Evolutionary conservation across 1,140 invertebrate species (phyloP).

Genomic region (Meloidogyne exigua): DNA sequence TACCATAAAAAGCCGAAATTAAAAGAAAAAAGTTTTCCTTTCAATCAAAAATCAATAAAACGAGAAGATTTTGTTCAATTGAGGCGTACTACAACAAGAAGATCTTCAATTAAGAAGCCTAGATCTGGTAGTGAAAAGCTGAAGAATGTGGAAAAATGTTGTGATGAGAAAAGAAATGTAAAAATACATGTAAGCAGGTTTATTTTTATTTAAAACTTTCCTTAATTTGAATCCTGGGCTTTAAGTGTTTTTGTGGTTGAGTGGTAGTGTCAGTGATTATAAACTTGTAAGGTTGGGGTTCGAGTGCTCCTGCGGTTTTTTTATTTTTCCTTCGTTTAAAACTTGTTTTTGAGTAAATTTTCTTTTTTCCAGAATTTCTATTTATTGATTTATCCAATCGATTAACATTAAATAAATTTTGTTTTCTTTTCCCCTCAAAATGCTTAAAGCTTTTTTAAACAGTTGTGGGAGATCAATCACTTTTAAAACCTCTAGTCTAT

Average conservation of each 20-base stretch:
- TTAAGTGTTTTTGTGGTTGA: background rate
- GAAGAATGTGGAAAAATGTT: background rate
- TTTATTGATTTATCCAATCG: background rate
- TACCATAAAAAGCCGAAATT: background rate
- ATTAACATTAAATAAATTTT: background rate
- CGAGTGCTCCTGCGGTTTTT: background rate
- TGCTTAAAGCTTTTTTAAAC: no score
- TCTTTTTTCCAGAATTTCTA: background rate
- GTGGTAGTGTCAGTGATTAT: background rate
- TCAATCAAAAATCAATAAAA: background rate
- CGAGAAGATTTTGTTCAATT: background rate
- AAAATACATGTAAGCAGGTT: background rate
- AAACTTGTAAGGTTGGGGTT: background rate
- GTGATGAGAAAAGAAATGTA: background rate
- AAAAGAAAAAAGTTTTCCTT: background rate
- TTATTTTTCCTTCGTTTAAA: background rate
- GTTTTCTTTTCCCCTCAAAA: background rate
- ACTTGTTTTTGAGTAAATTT: background rate
- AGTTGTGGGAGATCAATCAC: background rate
- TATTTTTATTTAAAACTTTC: background rate
- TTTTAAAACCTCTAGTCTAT: background rate
- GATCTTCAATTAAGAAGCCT: background rate
- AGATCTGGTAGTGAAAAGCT: background rate
- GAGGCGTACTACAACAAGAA: background rate
- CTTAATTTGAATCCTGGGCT: background rate